A percentile compares a stretch with the other conserved stretches of the same genome.
Conservation (phyloP, 1,140 invertebrate species). For the Psix sp. region DNA sequence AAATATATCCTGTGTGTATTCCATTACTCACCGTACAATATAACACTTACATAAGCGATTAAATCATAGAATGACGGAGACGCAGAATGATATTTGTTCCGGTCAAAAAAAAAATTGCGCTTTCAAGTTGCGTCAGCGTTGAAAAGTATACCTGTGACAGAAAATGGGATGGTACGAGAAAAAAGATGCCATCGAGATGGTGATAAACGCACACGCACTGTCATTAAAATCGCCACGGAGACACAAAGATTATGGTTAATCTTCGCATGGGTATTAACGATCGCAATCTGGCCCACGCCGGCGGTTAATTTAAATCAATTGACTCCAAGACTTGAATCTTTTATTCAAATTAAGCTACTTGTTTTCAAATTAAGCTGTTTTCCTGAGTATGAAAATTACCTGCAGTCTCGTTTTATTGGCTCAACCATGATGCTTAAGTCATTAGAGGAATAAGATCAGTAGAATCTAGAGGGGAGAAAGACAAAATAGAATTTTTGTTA, state of each 20-base stretch:
- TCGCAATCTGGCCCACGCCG: conserved; percentile 26
- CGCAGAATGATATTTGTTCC: too few species aligned
- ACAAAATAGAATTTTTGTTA: too few species aligned
- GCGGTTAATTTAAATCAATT: conserved; percentile 42
- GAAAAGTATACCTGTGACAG: not conserved
- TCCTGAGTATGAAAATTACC: conserved; percentile 27
- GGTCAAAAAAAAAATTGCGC: not conserved
- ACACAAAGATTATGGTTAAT: conserved; percentile 30
- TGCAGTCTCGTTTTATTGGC: conserved; percentile 16
- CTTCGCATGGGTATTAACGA: conserved; percentile 19
- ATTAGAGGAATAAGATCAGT: too few species aligned
- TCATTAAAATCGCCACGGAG: conserved; percentile 15
- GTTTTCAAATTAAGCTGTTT: conserved; percentile 38
- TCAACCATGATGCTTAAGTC: not conserved
- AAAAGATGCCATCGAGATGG: conserved; percentile 8
- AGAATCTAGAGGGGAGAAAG: too few species aligned
- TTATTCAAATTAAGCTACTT: conserved; percentile 34
- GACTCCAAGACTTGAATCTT: conserved; percentile 26
- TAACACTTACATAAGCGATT: conserved; percentile 28
- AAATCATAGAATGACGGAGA: conserved; percentile 23
- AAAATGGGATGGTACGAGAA: conserved; percentile 17
- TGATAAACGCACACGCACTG: conserved; percentile 19
- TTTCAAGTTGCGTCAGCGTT: not conserved
- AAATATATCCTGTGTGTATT: conserved; percentile 28
- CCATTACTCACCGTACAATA: conserved; percentile 39